Evolutionary conservation across 1,140 invertebrate genomes (phyloP).

Genomic region (Temnothorax curvispinosus): DNA sequence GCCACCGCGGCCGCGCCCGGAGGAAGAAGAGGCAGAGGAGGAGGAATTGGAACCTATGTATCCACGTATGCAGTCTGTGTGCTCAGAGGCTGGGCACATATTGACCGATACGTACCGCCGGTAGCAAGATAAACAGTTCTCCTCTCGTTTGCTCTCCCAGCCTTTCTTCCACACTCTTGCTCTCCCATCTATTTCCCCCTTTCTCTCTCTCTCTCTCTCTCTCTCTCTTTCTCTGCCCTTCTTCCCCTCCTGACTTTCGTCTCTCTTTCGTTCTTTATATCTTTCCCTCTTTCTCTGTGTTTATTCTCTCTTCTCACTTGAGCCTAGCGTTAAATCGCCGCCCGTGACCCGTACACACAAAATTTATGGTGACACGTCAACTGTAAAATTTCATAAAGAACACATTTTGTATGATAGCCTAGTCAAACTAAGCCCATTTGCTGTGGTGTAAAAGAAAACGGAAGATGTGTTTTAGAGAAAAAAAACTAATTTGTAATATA

Average conservation of each 20-base stretch:
- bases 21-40: conserved; percentile 71
- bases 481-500: neutral
- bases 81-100: conserved; percentile 82
- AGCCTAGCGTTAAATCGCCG: conserved; percentile 57
- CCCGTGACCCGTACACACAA: conserved; percentile 30
- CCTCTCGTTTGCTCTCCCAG: conserved; percentile 63
- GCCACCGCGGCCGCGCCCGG: conserved; percentile 65
- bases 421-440: neutral
- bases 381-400: conserved; percentile 57
- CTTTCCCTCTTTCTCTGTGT: conserved; percentile 42
- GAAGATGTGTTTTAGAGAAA: neutral
- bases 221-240: conserved; percentile 35
- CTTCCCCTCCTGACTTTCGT: neutral
- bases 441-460: neutral
- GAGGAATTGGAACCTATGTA: conserved; percentile 71
- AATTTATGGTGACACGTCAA: conserved; percentile 53
- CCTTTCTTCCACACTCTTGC: conserved; percentile 33
- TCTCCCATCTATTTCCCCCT: neutral
- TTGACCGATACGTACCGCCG: conserved; percentile 82
- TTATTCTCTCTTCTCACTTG: conserved; percentile 60
- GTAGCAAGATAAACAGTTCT: conserved; percentile 82
- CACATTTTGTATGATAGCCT: conserved; percentile 28
- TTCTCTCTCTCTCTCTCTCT: neutral
- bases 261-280: conserved; percentile 39
- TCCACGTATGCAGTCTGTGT: conserved; percentile 78